phyloP scores from a whole-genome alignment of 2,113 vertebrate species.

The Ceyx margarethae region DNA sequence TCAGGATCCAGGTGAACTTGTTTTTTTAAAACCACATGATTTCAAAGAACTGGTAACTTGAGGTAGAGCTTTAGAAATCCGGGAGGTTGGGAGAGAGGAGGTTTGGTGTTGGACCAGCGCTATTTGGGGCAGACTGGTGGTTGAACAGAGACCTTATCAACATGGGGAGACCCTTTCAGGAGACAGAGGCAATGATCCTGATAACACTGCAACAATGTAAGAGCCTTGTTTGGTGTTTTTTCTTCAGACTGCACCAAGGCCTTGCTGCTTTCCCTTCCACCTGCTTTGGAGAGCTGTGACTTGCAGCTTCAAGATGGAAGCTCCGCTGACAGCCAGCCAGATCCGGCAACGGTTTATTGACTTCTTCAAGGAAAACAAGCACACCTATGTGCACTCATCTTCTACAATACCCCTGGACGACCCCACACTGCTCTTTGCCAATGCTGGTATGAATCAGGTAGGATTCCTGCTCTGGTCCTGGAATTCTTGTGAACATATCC shows the following conservation, averaged over 20 bases:
- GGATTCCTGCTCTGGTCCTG: not conserved
- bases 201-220: rapidly evolving
- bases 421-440: conserved; percentile 95
- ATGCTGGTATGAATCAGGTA: conserved; percentile 99
- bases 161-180: not conserved
- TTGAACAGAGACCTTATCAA: not conserved
- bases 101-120: not conserved
- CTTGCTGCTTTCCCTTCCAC: not conserved
- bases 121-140: not conserved
- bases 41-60: not conserved
- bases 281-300: not conserved
- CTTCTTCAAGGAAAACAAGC: conserved; percentile 87
- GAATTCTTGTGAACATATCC: rapidly evolving
- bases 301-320: conserved; percentile 79
- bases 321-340: conserved; percentile 81
- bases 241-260: not conserved
- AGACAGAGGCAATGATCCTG: not conserved
- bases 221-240: not conserved
- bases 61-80: not conserved
- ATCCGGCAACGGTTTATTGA: conserved; percentile 93
- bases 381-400: conserved; percentile 94
- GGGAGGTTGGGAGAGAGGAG: not conserved
- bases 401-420: conserved; percentile 91
- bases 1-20: not conserved
- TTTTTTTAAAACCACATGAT: rapidly evolving